A percentile compares a stretch with the other conserved stretches of the same genome.
These are phyloP conservation scores for Iguana delicatissima DNA, from an alignment of 2,797 vertebrate genomes.

Conservation along the genomic window DNA sequence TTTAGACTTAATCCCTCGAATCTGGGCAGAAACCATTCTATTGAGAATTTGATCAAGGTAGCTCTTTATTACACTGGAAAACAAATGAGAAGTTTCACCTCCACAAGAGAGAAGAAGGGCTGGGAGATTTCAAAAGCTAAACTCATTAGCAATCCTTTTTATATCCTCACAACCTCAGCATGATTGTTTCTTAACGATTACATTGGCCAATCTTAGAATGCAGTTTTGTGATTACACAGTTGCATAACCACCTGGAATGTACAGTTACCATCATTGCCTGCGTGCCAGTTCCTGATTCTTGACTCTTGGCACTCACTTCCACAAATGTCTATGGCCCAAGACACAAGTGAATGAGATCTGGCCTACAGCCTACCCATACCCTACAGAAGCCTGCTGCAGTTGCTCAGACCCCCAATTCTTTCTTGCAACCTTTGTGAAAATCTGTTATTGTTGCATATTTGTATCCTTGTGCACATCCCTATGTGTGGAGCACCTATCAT, in stretches of 20 bases:
- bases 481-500: no score
- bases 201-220: conserved; percentile 6
- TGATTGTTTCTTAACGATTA: conserved; percentile 26
- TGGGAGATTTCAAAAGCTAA: background rate
- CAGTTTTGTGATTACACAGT: conserved; percentile 1
- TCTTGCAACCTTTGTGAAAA: no score
- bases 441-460: no score
- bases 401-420: no score
- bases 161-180: background rate
- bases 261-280: background rate
- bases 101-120: background rate
- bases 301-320: no score
- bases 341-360: no score
- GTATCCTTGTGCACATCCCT: no score
- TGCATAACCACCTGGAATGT: background rate
- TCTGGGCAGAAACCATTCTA: background rate
- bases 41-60: background rate
- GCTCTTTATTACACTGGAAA: background rate
- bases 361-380: no score
- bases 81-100: background rate
- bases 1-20: background rate
- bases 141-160: conserved; percentile 25
- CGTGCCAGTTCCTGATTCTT: no score
- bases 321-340: no score
- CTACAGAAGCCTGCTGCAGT: no score